Evolutionary conservation across 1,140 invertebrate species (phyloP).

Genomic region (Meloidogyne chitwoodi): DNA sequence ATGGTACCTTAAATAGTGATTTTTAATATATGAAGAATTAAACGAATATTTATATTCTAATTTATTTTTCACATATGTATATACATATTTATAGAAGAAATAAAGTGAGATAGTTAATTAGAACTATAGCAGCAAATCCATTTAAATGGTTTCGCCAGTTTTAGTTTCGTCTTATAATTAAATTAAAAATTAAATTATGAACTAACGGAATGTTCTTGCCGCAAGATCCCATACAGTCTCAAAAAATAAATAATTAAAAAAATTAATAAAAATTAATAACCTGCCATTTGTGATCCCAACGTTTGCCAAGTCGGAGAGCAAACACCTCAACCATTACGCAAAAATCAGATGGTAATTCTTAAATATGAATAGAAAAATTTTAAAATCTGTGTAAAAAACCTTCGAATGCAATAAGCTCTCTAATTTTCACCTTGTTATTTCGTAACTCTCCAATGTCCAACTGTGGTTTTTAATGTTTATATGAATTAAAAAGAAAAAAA

Average conservation of each 20-base stretch:
- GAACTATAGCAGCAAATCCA: too few species aligned
- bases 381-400: too few species aligned
- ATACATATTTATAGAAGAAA: too few species aligned
- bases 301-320: constrained; percentile 7
- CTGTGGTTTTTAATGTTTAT: neutral
- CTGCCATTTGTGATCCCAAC: constrained; percentile 15
- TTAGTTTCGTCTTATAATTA: too few species aligned
- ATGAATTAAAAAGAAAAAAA: neutral
- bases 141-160: neutral
- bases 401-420: constrained; percentile 17
- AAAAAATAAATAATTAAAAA: too few species aligned
- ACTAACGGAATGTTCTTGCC: constrained; percentile 15
- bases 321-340: constrained; percentile 18
- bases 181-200: neutral
- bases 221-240: constrained; percentile 6
- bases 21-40: too few species aligned
- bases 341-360: neutral
- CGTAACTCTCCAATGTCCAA: constrained; percentile 15
- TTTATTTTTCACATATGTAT: too few species aligned
- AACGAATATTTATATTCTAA: too few species aligned
- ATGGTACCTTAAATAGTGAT: neutral
- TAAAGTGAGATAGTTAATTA: too few species aligned
- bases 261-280: too few species aligned
- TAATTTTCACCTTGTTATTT: constrained; percentile 16
- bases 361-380: too few species aligned